These are phyloP conservation scores for Dicycla oo DNA, from an alignment of 2,888 invertebrate genomes.

Conservation along the genomic window DNA sequence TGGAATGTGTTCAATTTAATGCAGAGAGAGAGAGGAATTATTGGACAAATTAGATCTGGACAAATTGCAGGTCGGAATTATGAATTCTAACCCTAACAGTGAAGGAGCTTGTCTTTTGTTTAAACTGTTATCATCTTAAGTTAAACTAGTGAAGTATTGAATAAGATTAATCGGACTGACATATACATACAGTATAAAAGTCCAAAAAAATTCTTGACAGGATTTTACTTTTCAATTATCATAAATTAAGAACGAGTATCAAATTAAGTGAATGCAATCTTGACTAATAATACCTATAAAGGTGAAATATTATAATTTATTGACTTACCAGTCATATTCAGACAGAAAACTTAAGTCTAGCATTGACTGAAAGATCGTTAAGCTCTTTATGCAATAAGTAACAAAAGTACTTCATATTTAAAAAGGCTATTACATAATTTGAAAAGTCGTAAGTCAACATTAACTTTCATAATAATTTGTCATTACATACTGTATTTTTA, in stretches of 20 bases:
- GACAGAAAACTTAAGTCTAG: conserved; percentile 20
- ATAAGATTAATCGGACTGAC: too few relatives aligned
- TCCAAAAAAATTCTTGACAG: not conserved
- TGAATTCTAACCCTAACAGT: too few relatives aligned
- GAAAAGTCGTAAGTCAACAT: not conserved
- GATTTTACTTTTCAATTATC: not conserved
- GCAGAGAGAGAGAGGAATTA: too few relatives aligned
- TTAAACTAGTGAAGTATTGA: too few relatives aligned
- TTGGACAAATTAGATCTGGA: too few relatives aligned
- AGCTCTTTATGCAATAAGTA: conserved; percentile 13
- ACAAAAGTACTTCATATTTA: not conserved
- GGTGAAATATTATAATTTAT: conserved; percentile 2
- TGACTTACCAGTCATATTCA: conserved; percentile 1
- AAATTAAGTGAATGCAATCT: conserved; percentile 6
- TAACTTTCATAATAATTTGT: conserved; percentile 10
- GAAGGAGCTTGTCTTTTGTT: too few relatives aligned
- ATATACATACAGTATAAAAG: too few relatives aligned
- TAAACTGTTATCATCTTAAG: too few relatives aligned
- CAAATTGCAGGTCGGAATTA: too few relatives aligned
- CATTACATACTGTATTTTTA: not conserved
- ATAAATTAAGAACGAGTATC: not conserved
- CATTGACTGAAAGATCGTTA: not conserved
- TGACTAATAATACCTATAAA: not conserved
- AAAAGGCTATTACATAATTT: conserved; percentile 16
- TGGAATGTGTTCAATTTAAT: too few relatives aligned